Evolutionary conservation across 2,113 vertebrate genomes (phyloP).

Genomic region (Lutjanus erythropterus): DNA sequence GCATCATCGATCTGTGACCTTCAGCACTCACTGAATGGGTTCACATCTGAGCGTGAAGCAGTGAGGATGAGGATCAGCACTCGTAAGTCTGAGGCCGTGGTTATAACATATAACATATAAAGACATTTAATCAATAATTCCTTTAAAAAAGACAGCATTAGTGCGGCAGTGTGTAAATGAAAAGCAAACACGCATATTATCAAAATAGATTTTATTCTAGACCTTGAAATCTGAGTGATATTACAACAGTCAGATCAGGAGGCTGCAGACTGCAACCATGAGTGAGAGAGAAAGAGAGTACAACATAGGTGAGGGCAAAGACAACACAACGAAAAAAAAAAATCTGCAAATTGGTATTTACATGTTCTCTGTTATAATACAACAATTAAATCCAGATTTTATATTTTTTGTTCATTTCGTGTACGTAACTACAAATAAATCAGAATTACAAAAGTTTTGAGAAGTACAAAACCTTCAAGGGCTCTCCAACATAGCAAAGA

Average conservation of each 20-base stretch:
- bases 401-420: constrained; percentile 85
- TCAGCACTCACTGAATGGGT: too few relatives aligned
- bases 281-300: constrained; percentile 88
- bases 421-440: constrained; percentile 94
- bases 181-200: constrained; percentile 89
- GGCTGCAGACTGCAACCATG: constrained; percentile 91
- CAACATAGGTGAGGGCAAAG: constrained; percentile 86
- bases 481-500: constrained; percentile 89
- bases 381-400: constrained; percentile 75
- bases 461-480: constrained; percentile 96
- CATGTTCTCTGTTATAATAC: constrained; percentile 94
- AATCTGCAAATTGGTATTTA: constrained; percentile 92
- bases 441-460: constrained; percentile 95
- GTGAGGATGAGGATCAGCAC: too few relatives aligned
- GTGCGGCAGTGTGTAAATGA: not conserved
- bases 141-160: not conserved
- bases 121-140: not conserved
- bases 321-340: constrained; percentile 87
- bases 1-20: too few relatives aligned
- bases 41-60: too few relatives aligned
- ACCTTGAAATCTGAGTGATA: constrained; percentile 96
- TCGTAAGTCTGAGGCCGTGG: too few relatives aligned
- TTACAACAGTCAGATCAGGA: constrained; percentile 98
- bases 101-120: too few relatives aligned
- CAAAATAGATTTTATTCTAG: constrained; percentile 99